phyloP scores from a whole-genome alignment of 2,113 vertebrate species.

The Lanius ludovicianus region DNA sequence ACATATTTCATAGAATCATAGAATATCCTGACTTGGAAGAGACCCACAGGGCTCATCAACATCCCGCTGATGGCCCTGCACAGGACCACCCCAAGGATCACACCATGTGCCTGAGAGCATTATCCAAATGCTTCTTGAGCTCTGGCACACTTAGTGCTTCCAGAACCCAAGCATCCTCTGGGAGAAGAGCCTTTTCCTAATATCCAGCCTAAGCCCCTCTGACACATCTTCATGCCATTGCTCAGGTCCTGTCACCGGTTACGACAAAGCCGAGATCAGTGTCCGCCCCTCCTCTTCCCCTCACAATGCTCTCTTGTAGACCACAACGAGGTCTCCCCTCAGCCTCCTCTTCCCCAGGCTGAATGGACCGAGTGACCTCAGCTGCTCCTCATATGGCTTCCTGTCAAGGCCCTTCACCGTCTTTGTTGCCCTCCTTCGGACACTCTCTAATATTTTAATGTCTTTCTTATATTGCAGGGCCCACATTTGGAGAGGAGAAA shows the following conservation, averaged over 20 bases:
- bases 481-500: neutral
- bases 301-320: neutral
- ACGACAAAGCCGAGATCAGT: neutral
- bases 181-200: neutral
- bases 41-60: neutral
- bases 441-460: neutral
- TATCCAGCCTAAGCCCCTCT: neutral
- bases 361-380: neutral
- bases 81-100: neutral
- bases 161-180: neutral
- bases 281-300: neutral
- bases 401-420: neutral
- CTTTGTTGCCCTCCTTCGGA: neutral
- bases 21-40: neutral
- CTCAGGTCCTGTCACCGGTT: neutral
- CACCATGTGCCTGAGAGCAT: neutral
- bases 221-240: neutral
- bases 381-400: neutral
- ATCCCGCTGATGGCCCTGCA: neutral
- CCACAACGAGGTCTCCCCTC: neutral
- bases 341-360: neutral
- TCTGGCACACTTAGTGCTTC: neutral
- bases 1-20: neutral
- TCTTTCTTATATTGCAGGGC: neutral
- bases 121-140: neutral